Evolutionary conservation across 2,797 vertebrate genomes (phyloP).

Genomic region (Enteromius thamalakanensis): DNA sequence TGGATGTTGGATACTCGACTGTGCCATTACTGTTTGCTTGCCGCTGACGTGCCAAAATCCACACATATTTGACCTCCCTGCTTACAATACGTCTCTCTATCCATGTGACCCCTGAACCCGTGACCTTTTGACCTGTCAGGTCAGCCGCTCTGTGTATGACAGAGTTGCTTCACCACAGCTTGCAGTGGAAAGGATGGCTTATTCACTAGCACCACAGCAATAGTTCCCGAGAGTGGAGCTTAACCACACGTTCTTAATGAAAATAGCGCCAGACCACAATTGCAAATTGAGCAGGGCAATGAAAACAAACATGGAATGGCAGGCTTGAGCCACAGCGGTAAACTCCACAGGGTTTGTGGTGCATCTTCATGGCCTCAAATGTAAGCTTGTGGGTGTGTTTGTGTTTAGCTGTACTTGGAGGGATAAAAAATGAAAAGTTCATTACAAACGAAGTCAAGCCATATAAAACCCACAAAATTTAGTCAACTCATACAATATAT

Average conservation of each 20-base stretch:
- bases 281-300: conserved; percentile 57
- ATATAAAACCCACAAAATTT: not conserved
- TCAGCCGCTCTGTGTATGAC: conserved; percentile 56
- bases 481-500: too few species aligned
- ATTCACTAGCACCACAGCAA: not conserved
- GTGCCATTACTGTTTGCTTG: conserved; percentile 64
- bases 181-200: not conserved
- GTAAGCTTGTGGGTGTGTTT: conserved; percentile 46
- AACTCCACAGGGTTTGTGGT: conserved; percentile 28
- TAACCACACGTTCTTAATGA: conserved; percentile 44
- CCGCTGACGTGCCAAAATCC: conserved; percentile 74
- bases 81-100: conserved; percentile 74
- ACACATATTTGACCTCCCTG: conserved; percentile 73
- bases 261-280: conserved; percentile 38
- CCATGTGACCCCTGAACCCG: conserved; percentile 67
- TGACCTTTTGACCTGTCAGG: conserved; percentile 66
- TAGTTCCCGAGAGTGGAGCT: conserved; percentile 21
- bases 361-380: conserved; percentile 31
- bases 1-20: conserved; percentile 56
- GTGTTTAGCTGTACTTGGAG: conserved; percentile 24
- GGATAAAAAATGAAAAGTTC: conserved; percentile 8
- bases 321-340: conserved; percentile 42
- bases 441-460: not conserved
- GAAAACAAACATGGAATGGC: conserved; percentile 58
- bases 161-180: conserved; percentile 23